Conservation (phyloP, 2,797 vertebrate species). For the Clarias laeviceps region DNA sequence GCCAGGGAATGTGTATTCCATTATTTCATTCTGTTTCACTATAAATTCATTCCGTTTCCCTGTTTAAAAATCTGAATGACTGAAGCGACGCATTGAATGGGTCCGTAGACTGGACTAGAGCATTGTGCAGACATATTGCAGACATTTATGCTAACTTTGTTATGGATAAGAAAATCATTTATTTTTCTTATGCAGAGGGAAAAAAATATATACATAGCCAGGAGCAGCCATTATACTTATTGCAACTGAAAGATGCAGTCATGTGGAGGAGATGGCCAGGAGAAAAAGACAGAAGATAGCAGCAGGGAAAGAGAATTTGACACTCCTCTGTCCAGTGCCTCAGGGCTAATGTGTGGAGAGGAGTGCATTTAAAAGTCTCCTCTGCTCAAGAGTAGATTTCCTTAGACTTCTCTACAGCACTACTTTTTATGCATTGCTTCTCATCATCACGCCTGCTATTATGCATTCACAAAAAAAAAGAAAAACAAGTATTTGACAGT, state of each 20-base stretch:
- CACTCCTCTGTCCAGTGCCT: slow-evolving; percentile 30
- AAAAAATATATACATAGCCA: slow-evolving; percentile 61
- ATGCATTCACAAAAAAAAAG: neutral
- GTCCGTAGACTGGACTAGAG: neutral
- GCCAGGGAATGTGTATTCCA: neutral
- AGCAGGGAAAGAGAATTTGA: slow-evolving; percentile 23
- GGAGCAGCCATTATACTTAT: slow-evolving; percentile 67
- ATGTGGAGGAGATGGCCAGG: slow-evolving; percentile 67
- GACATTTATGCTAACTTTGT: neutral
- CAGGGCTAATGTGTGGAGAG: slow-evolving; percentile 36
- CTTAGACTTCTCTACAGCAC: neutral
- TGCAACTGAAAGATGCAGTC: slow-evolving; percentile 70
- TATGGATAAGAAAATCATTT: neutral
- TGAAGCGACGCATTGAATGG: neutral
- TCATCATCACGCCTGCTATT: neutral
- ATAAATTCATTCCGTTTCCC: neutral
- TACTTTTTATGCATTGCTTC: neutral
- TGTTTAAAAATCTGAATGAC: neutral
- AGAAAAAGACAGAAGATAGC: slow-evolving; percentile 54
- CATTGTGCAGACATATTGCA: neutral
- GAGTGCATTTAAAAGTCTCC: slow-evolving; percentile 52
- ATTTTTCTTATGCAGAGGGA: slow-evolving; percentile 17
- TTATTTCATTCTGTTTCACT: neutral
- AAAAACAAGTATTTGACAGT: neutral
- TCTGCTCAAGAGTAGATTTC: slow-evolving; percentile 18